Base-by-base conservation (phyloP, 2,888 invertebrate genomes). In the Halocaridina rubra region DNA sequence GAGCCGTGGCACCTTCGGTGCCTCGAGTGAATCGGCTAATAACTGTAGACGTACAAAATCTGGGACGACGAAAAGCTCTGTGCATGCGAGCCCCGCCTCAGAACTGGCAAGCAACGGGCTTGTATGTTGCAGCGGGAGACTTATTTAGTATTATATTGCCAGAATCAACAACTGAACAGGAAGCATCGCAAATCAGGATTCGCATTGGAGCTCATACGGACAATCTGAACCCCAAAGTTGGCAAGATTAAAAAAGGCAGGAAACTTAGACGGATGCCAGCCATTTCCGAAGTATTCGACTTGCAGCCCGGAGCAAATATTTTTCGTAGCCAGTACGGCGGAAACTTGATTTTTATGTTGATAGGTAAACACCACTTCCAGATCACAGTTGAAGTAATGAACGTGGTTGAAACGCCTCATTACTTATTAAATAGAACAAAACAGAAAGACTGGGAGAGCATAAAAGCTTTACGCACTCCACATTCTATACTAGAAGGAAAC, bases 261-360 rank as follows among this genome's bases (percentile, higher is more conserved):
- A n/a, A n/a, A n/a, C 72, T 72, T 24, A 61, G 72, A 7, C 72
- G 80, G n/a, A 72, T 80, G 33, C 80, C 80, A 57, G 16, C 33
- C 16, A 27, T 80, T 16, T 32, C 80, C 13, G 80, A 80, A 27
- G 72, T 33, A 30, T 80, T 80, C 24, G 59, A 80, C 32, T 71
- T 80, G 7, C 22, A 72, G 3, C 80, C 80, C 2, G 80, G 80
- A 1, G 33, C 59, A 3, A 80, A 80, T 33, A 30, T 39, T n/a
- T 13, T 80, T 8, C 71, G 80, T 2, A 72, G 80, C 27, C 80
- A 80, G 59, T 80, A 59, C 72, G 80, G 80, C 7, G 80, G 80
- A 5, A 80, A 80, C 24, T 19, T 80, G 33, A 80, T 80, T 32
- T 80, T 80, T n/a, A 33, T 32, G 13, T 80, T 57, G 57, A 61